These are phyloP conservation scores for Geophilus truncorum DNA, from an alignment of 2,888 invertebrate genomes.

Conservation along the genomic window DNA sequence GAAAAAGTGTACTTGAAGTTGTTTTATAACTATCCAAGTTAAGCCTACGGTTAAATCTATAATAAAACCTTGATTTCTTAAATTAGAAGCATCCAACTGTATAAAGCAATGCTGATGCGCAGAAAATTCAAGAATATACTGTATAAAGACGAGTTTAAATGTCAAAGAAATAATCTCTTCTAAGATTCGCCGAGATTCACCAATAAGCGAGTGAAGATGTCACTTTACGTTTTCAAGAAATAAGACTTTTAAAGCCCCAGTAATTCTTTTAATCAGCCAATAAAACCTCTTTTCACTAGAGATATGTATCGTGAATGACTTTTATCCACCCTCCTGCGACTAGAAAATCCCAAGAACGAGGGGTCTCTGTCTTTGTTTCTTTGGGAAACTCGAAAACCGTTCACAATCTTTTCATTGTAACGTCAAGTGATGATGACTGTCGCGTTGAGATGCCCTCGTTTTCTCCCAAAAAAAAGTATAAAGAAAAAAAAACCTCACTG, in stretches of 20 bases:
- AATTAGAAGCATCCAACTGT: no score
- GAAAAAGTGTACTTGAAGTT: no score
- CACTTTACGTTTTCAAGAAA: not conserved
- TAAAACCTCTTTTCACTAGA: not conserved
- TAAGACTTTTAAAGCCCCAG: not conserved
- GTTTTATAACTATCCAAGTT: no score
- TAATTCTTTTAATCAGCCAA: not conserved
- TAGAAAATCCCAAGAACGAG: not conserved
- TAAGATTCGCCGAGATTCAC: no score
- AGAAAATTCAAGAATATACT: not conserved
- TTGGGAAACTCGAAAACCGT: slow-evolving; percentile 17
- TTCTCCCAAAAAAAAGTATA: not conserved
- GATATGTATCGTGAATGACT: not conserved
- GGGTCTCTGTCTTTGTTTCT: slow-evolving; percentile 27
- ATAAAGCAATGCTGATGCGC: no score
- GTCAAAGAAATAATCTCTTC: no score
- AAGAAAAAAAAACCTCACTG: slow-evolving; percentile 1
- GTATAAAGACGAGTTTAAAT: no score
- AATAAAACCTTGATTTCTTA: no score
- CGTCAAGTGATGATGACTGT: slow-evolving; percentile 12
- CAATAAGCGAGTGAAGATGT: no score
- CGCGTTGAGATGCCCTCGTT: slow-evolving; percentile 22
- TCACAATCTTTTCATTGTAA: slow-evolving; percentile 20
- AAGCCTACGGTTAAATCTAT: no score
- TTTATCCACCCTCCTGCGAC: slow-evolving; percentile 2